A percentile compares a stretch with the other conserved stretches of the same genome.
phyloP scores from a whole-genome alignment of 2,797 vertebrate species.

The Graptemys geographica region DNA sequence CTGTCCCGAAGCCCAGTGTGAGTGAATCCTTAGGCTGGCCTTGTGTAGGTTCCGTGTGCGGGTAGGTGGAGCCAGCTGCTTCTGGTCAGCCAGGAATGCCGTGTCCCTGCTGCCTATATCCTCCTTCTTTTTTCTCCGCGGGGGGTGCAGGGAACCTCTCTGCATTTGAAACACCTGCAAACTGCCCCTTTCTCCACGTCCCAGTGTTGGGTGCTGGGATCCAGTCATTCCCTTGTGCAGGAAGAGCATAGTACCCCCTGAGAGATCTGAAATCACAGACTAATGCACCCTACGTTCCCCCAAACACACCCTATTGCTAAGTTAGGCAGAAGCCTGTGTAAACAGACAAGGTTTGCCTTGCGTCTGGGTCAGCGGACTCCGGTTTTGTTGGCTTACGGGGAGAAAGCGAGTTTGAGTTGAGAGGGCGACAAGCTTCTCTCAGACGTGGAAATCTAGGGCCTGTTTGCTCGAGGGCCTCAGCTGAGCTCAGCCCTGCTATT shows the following conservation, averaged over 20 bases:
- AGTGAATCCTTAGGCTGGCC: slow-evolving; percentile 66
- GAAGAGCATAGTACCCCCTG: background rate
- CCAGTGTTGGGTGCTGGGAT: background rate
- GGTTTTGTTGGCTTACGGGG: background rate
- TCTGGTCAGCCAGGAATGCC: background rate
- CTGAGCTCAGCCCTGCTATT: background rate
- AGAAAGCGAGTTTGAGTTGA: background rate
- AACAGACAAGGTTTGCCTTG: background rate
- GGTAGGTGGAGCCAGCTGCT: background rate
- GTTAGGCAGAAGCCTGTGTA: background rate
- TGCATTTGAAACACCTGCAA: background rate
- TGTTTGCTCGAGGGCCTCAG: background rate
- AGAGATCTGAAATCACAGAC: background rate
- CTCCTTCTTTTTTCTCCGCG: background rate
- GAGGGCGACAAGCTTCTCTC: background rate
- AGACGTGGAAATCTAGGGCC: background rate
- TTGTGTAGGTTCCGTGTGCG: background rate
- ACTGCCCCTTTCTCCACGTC: rapidly evolving
- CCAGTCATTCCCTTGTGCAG: background rate
- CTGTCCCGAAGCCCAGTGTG: slow-evolving; percentile 64
- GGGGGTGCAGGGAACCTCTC: background rate
- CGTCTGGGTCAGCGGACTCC: background rate
- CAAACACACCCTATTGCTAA: background rate
- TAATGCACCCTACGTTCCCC: background rate
- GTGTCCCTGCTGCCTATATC: background rate